Base-by-base conservation (phyloP, 1,140 invertebrate species). In the Coelopa frigida region DNA sequence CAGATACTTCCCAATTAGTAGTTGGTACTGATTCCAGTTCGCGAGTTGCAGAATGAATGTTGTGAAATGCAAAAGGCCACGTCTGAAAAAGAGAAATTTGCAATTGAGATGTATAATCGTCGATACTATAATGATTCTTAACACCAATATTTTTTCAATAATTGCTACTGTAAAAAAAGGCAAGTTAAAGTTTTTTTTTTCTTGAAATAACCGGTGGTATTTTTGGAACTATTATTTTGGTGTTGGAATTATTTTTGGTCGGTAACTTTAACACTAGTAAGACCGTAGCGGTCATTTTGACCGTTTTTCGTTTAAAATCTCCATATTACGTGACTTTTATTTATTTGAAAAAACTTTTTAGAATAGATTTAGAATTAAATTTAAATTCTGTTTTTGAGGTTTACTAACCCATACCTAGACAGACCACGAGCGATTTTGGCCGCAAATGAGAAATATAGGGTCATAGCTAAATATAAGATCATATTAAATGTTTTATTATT, bases 41-140 rank as follows among this genome's bases (percentile, higher is more conserved):
- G 24, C 26, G 23, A 31, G 10, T 44, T 7, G 32, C 35, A 20
- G 10, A 23, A 23, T 31, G 36, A 12, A 41, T 41, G 22, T 51
- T 32, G 48, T 66, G 62, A 31, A 66, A 66, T 43, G 62, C 62
- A 46, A 66, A 66, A 4, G 62, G 62, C 62, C 62, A 66, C 29
- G 57, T 66, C 62, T 66, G 53, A 14, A 57, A 58, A 12, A 48
- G 32, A 38, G 7, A 53, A 22, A 39, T 27, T 7, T 5, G 50
- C 18, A 37, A 18, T 24, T 35, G 45, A 31, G n/a, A 33, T 40
- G 18, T 12, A 24, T 29, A 22, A 42, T 44, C 8, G 4, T 5
- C 22, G 12, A 32, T 17, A n/a, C 23, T 20, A 14, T 32, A 24
- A 31, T 31, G 7, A 39, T 22, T n/a, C 18, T 37, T 21, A n/a